Conservation (phyloP, 2,113 vertebrate genomes). For the Octodon degus region DNA sequence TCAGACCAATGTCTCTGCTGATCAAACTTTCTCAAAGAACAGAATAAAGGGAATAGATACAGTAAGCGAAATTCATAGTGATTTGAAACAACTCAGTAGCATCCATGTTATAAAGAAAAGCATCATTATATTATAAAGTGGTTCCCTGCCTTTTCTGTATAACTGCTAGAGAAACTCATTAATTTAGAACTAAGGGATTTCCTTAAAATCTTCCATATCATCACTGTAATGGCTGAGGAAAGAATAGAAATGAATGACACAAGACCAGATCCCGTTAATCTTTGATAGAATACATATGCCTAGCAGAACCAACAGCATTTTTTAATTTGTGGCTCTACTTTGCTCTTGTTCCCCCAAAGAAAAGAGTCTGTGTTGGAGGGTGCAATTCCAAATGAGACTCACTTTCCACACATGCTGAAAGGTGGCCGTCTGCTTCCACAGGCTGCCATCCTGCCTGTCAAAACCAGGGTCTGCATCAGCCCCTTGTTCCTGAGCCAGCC, state of each 20-base stretch:
- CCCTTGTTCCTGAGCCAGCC: not conserved
- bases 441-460: not conserved
- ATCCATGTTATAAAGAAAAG: not conserved
- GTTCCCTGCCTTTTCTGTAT: constrained; percentile 19
- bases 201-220: not conserved
- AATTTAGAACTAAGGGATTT: constrained; percentile 50
- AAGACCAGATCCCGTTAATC: not conserved
- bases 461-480: not conserved
- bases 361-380: not conserved
- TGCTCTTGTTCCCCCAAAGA: not conserved
- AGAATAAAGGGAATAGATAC: not conserved
- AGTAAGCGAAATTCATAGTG: not conserved
- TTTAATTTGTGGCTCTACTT: not conserved
- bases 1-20: not conserved
- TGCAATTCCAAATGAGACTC: constrained; percentile 23
- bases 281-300: not conserved
- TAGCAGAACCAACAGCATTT: constrained; percentile 19
- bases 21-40: constrained; percentile 30
- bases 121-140: not conserved
- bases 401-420: not conserved
- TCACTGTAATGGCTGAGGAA: not conserved
- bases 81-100: not conserved
- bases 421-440: not conserved
- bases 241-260: constrained; percentile 3
- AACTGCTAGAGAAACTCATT: constrained; percentile 40